phyloP scores from a whole-genome alignment of 2,113 vertebrate species.

The Cygnus atratus region DNA sequence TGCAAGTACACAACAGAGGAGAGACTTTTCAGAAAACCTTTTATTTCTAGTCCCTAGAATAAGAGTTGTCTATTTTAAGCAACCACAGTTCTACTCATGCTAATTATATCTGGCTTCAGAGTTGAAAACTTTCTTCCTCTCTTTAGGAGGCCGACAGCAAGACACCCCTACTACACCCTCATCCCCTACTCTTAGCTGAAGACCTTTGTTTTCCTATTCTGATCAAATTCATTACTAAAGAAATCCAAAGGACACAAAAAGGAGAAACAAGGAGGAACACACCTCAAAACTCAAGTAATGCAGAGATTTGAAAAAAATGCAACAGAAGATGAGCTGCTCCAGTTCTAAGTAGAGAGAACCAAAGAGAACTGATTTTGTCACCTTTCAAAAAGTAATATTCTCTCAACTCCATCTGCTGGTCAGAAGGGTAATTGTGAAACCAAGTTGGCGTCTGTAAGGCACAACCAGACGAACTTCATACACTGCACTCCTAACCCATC shows the following conservation, averaged over 20 bases:
- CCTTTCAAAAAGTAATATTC: constrained; percentile 22
- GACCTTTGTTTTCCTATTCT: background rate
- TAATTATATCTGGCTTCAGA: background rate
- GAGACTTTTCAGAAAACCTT: background rate
- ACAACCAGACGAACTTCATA: background rate
- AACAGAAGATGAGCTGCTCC: background rate
- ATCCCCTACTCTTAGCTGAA: background rate
- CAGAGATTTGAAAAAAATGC: rapidly evolving
- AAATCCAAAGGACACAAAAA: background rate
- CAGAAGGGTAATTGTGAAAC: constrained; percentile 31
- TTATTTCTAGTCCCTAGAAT: background rate
- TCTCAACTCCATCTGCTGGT: constrained; percentile 70
- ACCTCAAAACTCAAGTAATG: background rate
- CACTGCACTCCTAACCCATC: background rate
- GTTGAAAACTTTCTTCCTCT: constrained; percentile 1
- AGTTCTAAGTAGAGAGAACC: background rate
- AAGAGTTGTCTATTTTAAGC: background rate
- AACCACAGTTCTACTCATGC: background rate
- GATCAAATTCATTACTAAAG: background rate
- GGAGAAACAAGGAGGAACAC: background rate
- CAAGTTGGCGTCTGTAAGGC: background rate
- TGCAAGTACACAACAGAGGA: background rate
- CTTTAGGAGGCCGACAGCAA: background rate
- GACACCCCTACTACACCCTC: background rate
- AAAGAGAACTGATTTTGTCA: background rate